A percentile compares a stretch with the other conserved stretches of the same genome.
phyloP scores from a whole-genome alignment of 2,797 vertebrate species.

The Micrastur ruficollis region DNA sequence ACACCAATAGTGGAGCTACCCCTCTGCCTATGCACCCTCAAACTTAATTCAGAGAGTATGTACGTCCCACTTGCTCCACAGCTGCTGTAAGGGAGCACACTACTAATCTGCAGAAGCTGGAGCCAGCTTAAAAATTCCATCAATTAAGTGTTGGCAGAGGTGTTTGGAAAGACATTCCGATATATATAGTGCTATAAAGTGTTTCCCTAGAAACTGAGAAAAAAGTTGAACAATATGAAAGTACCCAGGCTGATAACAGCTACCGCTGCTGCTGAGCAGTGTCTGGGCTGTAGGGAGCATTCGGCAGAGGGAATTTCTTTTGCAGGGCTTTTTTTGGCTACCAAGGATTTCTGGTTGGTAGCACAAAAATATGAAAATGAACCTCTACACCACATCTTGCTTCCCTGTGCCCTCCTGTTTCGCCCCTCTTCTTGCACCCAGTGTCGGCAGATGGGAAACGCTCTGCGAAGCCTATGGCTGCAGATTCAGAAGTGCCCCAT shows the following conservation, averaged over 20 bases:
- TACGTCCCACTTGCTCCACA: not conserved
- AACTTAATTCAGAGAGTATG: not conserved
- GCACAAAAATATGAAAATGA: not conserved
- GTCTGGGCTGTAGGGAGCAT: not conserved
- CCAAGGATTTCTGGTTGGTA: not conserved
- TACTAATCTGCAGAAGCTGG: slow-evolving; percentile 1
- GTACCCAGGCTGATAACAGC: not conserved
- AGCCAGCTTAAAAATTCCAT: slow-evolving; percentile 46
- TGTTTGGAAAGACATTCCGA: slow-evolving; percentile 51
- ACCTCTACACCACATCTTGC: fast-evolving
- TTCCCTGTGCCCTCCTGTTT: not conserved
- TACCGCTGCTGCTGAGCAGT: not conserved
- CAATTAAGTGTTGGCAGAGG: slow-evolving; percentile 66
- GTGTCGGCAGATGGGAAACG: not conserved
- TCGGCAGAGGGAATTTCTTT: not conserved
- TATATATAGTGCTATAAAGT: slow-evolving; percentile 61
- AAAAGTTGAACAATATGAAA: slow-evolving; percentile 42
- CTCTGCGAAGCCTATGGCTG: not conserved
- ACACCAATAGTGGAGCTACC: not conserved
- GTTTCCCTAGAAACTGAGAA: slow-evolving; percentile 69
- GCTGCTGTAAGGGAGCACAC: not conserved
- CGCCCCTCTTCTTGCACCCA: fast-evolving
- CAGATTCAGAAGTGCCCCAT: not conserved
- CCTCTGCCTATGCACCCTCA: not conserved
- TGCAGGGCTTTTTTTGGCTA: not conserved